phyloP scores from a whole-genome alignment of 2,797 vertebrate genomes.

The Lepilemur ruficaudatus region DNA sequence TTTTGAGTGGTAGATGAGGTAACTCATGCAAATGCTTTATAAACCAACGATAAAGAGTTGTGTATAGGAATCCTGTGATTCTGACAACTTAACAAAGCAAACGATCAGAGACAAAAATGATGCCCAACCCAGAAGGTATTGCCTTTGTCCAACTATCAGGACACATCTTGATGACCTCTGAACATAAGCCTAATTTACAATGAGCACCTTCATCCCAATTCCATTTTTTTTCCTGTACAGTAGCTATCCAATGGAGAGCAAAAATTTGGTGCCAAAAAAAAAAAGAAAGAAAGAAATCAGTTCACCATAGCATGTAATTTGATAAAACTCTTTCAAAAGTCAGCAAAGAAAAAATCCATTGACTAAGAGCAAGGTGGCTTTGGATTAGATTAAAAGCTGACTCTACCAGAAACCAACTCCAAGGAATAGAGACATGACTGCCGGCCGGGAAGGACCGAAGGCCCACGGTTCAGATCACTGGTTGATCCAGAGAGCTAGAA shows the following conservation, averaged over 20 bases:
- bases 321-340: background rate
- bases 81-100: background rate
- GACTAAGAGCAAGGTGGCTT: background rate
- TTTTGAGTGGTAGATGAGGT: background rate
- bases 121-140: background rate
- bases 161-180: background rate
- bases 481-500: background rate
- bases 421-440: background rate
- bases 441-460: background rate
- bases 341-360: background rate
- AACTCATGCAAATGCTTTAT: background rate
- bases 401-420: background rate
- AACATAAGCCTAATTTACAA: background rate
- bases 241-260: background rate
- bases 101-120: background rate
- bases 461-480: background rate
- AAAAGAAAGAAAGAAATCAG: background rate
- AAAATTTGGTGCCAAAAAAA: background rate
- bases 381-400: background rate
- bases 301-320: background rate
- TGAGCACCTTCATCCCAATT: background rate
- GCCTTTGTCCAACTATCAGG: background rate
- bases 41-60: background rate
- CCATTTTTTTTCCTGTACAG: background rate
- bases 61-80: background rate